phyloP scores from a whole-genome alignment of 2,888 invertebrate species.

The Ditula angustiorana region DNA sequence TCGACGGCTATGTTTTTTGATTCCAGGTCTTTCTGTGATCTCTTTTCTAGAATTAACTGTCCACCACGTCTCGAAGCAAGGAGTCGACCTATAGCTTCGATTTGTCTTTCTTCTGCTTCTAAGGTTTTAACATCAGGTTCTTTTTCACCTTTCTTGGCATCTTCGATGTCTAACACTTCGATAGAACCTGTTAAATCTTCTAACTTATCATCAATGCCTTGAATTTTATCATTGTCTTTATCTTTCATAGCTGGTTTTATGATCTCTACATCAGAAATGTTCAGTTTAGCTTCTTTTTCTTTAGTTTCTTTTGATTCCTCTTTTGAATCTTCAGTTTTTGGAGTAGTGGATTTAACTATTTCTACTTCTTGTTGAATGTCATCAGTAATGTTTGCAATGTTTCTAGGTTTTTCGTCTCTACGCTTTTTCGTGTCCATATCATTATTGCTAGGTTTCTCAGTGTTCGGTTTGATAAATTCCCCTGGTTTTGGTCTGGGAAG shows the following conservation, averaged over 20 bases:
- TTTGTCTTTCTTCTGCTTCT: constrained; percentile 80
- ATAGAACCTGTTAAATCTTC: constrained; percentile 73
- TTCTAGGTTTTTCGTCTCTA: constrained; percentile 66
- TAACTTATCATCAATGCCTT: constrained; percentile 78
- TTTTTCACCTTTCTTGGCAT: constrained; percentile 68
- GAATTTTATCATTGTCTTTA: constrained; percentile 59
- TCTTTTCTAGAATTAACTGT: constrained; percentile 71
- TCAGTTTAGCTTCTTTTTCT: constrained; percentile 47
- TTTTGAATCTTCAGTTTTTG: constrained; percentile 46
- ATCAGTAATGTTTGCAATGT: constrained; percentile 59
- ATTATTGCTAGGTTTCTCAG: constrained; percentile 46
- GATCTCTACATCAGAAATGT: constrained; percentile 57
- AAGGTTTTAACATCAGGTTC: constrained; percentile 69
- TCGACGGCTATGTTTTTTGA: constrained; percentile 70
- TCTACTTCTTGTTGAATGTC: constrained; percentile 51
- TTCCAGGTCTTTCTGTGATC: constrained; percentile 75
- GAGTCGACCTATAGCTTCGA: constrained; percentile 79
- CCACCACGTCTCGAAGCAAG: constrained; percentile 72
- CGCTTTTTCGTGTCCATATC: constrained; percentile 52
- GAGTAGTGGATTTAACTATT: constrained; percentile 45
- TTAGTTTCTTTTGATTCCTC: constrained; percentile 44
- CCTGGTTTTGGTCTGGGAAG: constrained; percentile 40
- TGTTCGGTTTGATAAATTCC: constrained; percentile 37
- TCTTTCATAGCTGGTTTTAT: constrained; percentile 52
- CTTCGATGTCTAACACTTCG: constrained; percentile 78